phyloP scores from a whole-genome alignment of 2,797 vertebrate genomes.

The Decapterus maruadsi region DNA sequence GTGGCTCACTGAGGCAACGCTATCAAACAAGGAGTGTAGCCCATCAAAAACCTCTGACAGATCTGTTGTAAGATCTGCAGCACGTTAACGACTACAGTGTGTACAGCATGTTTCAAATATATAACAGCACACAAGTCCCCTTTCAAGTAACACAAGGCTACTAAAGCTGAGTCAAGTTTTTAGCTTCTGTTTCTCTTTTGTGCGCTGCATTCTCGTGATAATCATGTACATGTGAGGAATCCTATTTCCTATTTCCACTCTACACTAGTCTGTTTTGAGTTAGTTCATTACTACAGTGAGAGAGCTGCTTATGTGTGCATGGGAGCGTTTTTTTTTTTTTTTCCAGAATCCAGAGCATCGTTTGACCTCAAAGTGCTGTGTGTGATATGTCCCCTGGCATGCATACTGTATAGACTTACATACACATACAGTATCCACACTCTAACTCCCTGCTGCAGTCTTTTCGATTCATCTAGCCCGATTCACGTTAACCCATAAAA shows the following conservation, averaged over 20 bases:
- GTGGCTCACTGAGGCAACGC: neutral
- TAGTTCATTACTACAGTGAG: slow-evolving; percentile 56
- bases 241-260: slow-evolving; percentile 61
- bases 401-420: slow-evolving; percentile 38
- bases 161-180: slow-evolving; percentile 37
- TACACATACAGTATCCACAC: slow-evolving; percentile 42
- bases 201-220: slow-evolving; percentile 57
- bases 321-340: slow-evolving; percentile 48
- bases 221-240: slow-evolving; percentile 70
- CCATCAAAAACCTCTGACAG: slow-evolving; percentile 18
- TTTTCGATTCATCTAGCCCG: slow-evolving; percentile 79
- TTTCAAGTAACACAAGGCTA: slow-evolving; percentile 30
- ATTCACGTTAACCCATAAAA: slow-evolving; percentile 88
- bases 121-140: neutral
- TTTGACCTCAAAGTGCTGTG: slow-evolving; percentile 60
- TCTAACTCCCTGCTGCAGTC: slow-evolving; percentile 69
- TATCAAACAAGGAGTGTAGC: neutral
- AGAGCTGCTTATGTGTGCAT: slow-evolving; percentile 37
- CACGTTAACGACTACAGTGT: slow-evolving; percentile 34
- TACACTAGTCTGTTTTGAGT: slow-evolving; percentile 60
- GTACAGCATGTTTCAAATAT: slow-evolving; percentile 30
- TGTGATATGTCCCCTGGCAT: slow-evolving; percentile 51
- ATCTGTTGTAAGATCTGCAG: slow-evolving; percentile 38
- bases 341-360: slow-evolving; percentile 48
- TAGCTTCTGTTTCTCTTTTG: slow-evolving; percentile 59